phyloP scores from a whole-genome alignment of 2,113 vertebrate genomes.

The Chelonoidis abingdonii region DNA sequence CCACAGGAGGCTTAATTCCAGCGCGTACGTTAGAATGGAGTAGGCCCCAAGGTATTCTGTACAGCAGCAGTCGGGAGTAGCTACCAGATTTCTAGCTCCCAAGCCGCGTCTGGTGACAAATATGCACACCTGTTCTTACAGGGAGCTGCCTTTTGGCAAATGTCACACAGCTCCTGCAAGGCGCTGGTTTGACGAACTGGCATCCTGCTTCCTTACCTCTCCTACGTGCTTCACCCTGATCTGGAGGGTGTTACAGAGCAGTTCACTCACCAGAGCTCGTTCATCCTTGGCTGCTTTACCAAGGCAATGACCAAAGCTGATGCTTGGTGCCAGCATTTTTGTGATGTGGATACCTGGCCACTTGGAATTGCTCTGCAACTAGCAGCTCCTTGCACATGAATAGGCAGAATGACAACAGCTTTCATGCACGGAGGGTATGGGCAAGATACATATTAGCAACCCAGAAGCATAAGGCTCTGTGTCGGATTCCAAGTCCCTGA shows the following conservation, averaged over 20 bases:
- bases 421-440: background rate
- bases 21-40: background rate
- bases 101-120: background rate
- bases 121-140: too few species aligned
- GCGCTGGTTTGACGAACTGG: background rate
- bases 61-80: background rate
- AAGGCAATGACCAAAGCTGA: background rate
- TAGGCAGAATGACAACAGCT: background rate
- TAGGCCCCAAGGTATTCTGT: background rate
- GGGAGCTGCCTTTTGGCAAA: too few species aligned
- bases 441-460: background rate
- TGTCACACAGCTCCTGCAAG: background rate
- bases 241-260: background rate
- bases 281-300: background rate
- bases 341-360: background rate
- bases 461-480: background rate
- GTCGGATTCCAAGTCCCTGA: background rate
- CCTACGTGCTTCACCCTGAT: background rate
- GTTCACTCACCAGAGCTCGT: background rate
- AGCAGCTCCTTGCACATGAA: background rate
- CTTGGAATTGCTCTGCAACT: background rate
- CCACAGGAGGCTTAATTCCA: background rate
- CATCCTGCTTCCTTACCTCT: fast-evolving
- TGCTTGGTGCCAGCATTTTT: background rate
- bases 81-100: background rate